Base-by-base conservation (phyloP, 2,797 vertebrate genomes). In the Anas bernieri region DNA sequence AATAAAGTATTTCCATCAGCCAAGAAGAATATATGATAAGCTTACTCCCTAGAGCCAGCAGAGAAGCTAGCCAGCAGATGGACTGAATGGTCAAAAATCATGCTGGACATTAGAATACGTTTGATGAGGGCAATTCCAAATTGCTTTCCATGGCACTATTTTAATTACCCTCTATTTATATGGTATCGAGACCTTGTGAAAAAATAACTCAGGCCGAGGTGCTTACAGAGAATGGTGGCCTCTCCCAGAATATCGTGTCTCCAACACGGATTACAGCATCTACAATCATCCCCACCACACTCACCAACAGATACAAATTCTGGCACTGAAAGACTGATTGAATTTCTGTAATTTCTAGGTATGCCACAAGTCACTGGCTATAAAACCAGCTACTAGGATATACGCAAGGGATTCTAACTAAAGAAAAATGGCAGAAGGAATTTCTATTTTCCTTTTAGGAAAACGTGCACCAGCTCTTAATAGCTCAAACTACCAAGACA, bases 221-320 rank as follows among this genome's bases (percentile, higher is more conserved):
- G 55, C 59, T 64, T 63, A 6, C 1, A 59, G 21, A 48, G 62
- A 79, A 90, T 11, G 9, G 41, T 14, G 35, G 33, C 21, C 14
- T 75, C 89, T 62, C 15, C 52, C 58, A 77, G 21, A 55, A 62
- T 59, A 75, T 41, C 33, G 10, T 6, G 58, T 31, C 21, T 54
- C 13, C 84, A 95, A 92, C 11, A 58, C 33, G 94, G 48, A 76
- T 85, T 88, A 43, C 46, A 82, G 66, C 59, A 63, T 58, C 80
- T 50, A 9, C 33, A 64, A 63, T 68, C 61, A 52, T 52, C 80
- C 81, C 61, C 86, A 88, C 64, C 86, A 83, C 11, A 48, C 56
- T 80, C 82, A 74, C 79, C 94, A 92, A 90, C 52, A 88, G 54
- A 33, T 90, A 76, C 55, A 70, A 35, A 68, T 73, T 86, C 78